Evolutionary conservation across 2,888 invertebrate species (phyloP).

Genomic region (Megaustenia siamemsis): DNA sequence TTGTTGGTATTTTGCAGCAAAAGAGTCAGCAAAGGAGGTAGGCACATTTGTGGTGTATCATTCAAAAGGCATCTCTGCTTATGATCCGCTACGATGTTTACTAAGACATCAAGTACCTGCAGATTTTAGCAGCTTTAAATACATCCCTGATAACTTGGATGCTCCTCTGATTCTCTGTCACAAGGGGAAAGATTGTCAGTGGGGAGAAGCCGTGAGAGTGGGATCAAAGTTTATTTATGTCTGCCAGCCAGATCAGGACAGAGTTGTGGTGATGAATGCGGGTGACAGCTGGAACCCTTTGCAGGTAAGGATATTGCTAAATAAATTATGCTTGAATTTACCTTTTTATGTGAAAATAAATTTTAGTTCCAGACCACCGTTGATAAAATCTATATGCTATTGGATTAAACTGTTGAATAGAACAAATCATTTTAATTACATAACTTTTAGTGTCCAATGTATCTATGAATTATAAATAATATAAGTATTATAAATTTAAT

Average conservation of each 20-base stretch:
- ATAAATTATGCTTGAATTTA: too few species aligned
- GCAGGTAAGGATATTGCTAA: constrained; percentile 71
- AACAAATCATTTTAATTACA: too few species aligned
- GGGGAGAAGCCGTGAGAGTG: constrained; percentile 88
- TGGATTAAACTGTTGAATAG: too few species aligned
- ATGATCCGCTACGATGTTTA: constrained; percentile 87
- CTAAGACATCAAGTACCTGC: constrained; percentile 86
- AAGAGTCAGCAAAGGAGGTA: constrained; percentile 51
- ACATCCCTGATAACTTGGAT: constrained; percentile 73
- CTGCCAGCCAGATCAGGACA: constrained; percentile 86
- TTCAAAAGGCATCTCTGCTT: constrained; percentile 87
- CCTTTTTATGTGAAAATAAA: too few species aligned
- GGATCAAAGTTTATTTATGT: constrained; percentile 86
- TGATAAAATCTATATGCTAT: too few species aligned
- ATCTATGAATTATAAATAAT: too few species aligned
- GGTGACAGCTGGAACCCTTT: constrained; percentile 78
- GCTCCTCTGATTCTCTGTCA: constrained; percentile 79
- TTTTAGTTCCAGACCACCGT: too few species aligned
- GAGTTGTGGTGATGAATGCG: constrained; percentile 87
- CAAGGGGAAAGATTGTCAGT: constrained; percentile 83
- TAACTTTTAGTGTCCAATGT: too few species aligned
- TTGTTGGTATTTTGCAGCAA: constrained; percentile 48
- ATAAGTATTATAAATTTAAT: too few species aligned
- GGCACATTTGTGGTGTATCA: constrained; percentile 87
- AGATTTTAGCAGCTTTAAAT: constrained; percentile 85